Conservation (phyloP, 2,888 invertebrate species). For the Eulithis testata region DNA sequence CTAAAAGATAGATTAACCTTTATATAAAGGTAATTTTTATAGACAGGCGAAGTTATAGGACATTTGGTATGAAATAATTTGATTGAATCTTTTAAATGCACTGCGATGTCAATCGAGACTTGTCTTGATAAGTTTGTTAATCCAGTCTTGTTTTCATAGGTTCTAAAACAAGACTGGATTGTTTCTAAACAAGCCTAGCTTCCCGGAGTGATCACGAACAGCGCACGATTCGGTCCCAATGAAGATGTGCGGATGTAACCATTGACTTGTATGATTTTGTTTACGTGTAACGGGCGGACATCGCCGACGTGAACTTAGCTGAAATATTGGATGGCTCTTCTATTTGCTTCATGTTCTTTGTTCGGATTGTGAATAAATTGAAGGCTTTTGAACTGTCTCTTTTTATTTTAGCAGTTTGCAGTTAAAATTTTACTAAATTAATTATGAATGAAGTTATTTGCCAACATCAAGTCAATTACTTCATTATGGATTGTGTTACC, state of each 20-base stretch:
- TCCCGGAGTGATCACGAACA: slow-evolving; percentile 55
- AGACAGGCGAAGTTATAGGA: too few species aligned
- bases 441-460: too few species aligned
- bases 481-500: too few species aligned
- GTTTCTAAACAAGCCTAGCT: slow-evolving; percentile 23
- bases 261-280: slow-evolving; percentile 46
- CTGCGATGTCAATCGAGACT: too few species aligned
- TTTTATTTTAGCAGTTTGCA: too few species aligned
- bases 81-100: too few species aligned
- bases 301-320: slow-evolving; percentile 13
- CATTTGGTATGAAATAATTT: too few species aligned
- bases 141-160: background rate
- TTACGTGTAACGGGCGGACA: slow-evolving; percentile 43
- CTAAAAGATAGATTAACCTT: too few species aligned
- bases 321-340: slow-evolving; percentile 15
- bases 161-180: slow-evolving; percentile 23
- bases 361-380: background rate
- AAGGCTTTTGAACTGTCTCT: background rate
- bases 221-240: slow-evolving; percentile 62
- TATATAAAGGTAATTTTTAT: too few species aligned
- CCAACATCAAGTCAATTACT: too few species aligned
- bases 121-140: background rate
- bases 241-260: slow-evolving; percentile 62
- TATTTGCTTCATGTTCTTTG: slow-evolving; percentile 5
- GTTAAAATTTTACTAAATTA: too few species aligned